These are phyloP conservation scores for Scortum barcoo DNA, from an alignment of 2,113 vertebrate genomes.

Conservation along the genomic window DNA sequence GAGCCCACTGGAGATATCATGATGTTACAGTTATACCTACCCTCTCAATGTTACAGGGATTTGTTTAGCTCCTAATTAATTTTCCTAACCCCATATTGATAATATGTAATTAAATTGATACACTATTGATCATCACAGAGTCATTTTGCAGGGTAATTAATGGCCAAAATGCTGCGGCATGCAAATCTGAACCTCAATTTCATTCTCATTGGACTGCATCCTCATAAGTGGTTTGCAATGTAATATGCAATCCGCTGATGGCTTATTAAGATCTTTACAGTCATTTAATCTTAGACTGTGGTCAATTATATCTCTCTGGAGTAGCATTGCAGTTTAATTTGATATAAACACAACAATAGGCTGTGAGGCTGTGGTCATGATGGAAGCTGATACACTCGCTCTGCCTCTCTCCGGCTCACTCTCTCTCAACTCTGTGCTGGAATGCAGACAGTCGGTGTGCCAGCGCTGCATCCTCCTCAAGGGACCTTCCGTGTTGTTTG, in stretches of 20 bases:
- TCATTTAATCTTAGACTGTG: conserved; percentile 84
- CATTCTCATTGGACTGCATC: conserved; percentile 71
- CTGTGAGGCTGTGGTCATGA: conserved; percentile 80
- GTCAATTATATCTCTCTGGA: conserved; percentile 83
- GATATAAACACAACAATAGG: conserved; percentile 84
- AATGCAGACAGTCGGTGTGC: conserved; percentile 55
- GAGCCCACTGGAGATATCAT: conserved; percentile 30
- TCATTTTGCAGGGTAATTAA: conserved; percentile 72
- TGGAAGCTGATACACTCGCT: conserved; percentile 82
- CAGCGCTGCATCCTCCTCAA: conserved; percentile 58
- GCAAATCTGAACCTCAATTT: conserved; percentile 76
- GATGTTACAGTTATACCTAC: conserved; percentile 45
- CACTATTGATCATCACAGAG: conserved; percentile 75
- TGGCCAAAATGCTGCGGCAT: conserved; percentile 71
- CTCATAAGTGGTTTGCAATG: conserved; percentile 81
- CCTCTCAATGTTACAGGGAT: conserved; percentile 23
- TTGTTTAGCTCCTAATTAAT: conserved; percentile 67
- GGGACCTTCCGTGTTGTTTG: conserved; percentile 73
- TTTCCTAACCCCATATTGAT: conserved; percentile 69
- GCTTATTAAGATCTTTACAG: conserved; percentile 86
- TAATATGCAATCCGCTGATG: conserved; percentile 82
- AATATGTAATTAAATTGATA: conserved; percentile 80
- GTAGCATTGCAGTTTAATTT: conserved; percentile 84
- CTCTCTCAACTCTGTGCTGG: conserved; percentile 57
- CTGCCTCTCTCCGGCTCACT: conserved; percentile 35